These are phyloP conservation scores for Stichodactyla mertensii DNA, from an alignment of 64 coral and sea anemone genomes.

Conservation along the genomic window DNA sequence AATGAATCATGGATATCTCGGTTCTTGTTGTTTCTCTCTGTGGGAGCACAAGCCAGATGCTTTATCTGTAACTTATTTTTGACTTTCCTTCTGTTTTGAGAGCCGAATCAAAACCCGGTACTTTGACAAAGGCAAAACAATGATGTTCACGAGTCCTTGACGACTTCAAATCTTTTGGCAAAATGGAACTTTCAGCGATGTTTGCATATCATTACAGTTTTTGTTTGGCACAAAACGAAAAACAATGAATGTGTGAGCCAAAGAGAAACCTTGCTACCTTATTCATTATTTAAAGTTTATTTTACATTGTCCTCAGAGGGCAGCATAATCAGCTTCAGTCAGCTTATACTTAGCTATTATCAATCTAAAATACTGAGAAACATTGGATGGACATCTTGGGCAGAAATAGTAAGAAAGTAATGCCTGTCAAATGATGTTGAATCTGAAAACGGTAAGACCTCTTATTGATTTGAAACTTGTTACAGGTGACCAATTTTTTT, in stretches of 20 bases:
- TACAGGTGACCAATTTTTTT: not conserved
- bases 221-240: slow-evolving; percentile 17
- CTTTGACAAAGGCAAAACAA: not conserved
- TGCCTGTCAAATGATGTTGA: not conserved
- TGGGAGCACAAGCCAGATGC: slow-evolving; percentile 10
- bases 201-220: slow-evolving; percentile 17
- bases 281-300: slow-evolving; percentile 9
- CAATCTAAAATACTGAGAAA: not conserved
- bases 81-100: not conserved
- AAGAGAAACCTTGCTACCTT: not conserved
- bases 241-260: slow-evolving; percentile 9
- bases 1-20: not conserved
- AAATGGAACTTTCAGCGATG: not conserved
- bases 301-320: not conserved
- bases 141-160: not conserved
- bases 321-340: not conserved
- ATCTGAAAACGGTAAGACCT: slow-evolving; percentile 4
- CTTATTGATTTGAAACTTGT: not conserved
- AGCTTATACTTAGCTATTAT: not conserved
- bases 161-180: not conserved
- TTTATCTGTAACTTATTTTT: not conserved
- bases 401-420: not conserved
- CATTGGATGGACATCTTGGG: not conserved
- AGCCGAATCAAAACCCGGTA: not conserved
- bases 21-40: not conserved